Base-by-base conservation (phyloP, 2,888 invertebrate genomes). In the Folsomia candida region DNA sequence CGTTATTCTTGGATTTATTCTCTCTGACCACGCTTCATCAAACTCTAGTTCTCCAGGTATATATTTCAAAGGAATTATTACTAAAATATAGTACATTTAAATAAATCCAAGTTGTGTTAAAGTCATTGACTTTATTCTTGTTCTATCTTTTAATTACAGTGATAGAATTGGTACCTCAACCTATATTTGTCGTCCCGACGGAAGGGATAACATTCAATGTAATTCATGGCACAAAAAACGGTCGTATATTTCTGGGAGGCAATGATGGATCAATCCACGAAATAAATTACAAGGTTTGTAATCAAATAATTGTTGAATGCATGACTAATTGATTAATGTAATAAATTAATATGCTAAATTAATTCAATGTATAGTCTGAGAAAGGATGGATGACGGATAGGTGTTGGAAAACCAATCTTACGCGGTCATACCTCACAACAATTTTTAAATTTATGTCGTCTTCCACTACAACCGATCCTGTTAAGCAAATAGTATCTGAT, bases 221-320 rank as follows among this genome's bases (percentile, higher is more conserved):
- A 70, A 91, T 97, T 68, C 88, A 89, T 71, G 91, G 94, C 24
- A 91, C 93, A 2, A 86, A 87, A 18, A 88, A 87, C 80, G 98
- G 98, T 0, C 87, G 98, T 76, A 91, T 99, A 80, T 98, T 99
- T 83, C 88, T 97, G 83, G 96, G 96, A 24, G 95, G 94, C 25
- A 92, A 92, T 82, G 97, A 98, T 86, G 96, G 97, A 11, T 92
- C 91, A 80, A 85, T 99, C 0, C 97, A 93, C 86, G 99, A 99
- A 87, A 90, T 98, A 77, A 88, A 89, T 77, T 98, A 98, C 85
- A 93, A 95, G 87, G 94, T 92, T 68, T 51, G 62, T 27, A 20
- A 51, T 27, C 11, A 26, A 61, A 18, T 24, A 25, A 61, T 11
- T 24, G 20, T 24, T 20, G n/a, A 24, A 61, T 61, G 11, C 9